These are phyloP conservation scores for Crypturellus undulatus DNA, from an alignment of 2,113 vertebrate genomes.

Conservation along the genomic window DNA sequence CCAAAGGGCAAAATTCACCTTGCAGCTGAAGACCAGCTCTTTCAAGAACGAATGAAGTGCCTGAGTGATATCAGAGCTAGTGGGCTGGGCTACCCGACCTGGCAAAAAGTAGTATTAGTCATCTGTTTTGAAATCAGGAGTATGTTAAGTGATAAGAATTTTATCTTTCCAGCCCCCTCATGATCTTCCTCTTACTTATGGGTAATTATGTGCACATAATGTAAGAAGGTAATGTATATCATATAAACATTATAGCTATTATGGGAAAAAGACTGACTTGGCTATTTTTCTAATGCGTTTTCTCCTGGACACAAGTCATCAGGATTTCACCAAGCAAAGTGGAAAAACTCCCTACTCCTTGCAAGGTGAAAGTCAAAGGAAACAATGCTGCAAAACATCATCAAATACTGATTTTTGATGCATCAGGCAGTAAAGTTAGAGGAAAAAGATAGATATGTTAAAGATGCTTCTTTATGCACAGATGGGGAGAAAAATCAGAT, in stretches of 20 bases:
- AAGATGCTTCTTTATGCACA: neutral
- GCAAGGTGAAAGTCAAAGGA: conserved; percentile 8
- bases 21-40: neutral
- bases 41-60: neutral
- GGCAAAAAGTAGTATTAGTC: neutral
- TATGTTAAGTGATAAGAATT: neutral
- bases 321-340: neutral
- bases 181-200: neutral
- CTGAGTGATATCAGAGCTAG: neutral
- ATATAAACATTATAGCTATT: neutral
- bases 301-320: neutral
- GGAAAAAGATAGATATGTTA: neutral
- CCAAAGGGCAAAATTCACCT: neutral
- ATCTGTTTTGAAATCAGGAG: neutral
- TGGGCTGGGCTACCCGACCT: rapidly evolving
- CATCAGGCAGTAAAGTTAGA: neutral
- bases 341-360: neutral
- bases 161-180: neutral
- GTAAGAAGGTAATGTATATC: neutral
- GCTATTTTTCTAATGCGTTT: neutral
- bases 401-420: conserved; percentile 21
- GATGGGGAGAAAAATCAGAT: neutral
- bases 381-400: neutral
- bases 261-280: neutral
- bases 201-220: neutral